Base-by-base conservation (phyloP, 1,140 invertebrate genomes). In the Dermatophagoides farinae region DNA sequence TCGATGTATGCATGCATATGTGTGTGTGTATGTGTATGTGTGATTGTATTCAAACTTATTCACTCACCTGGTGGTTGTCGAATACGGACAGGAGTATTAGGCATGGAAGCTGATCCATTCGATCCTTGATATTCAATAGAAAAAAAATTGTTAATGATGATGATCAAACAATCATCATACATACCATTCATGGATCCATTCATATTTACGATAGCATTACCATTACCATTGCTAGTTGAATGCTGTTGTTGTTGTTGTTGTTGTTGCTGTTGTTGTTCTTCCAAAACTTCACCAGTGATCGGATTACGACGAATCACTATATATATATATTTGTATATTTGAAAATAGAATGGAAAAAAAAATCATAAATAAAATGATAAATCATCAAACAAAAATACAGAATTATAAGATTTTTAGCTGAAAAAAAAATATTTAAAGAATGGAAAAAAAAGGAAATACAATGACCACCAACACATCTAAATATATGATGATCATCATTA, bases 231-330 rank as follows among this genome's bases (percentile, higher is more conserved):
- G 31, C 22, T n/a, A 23, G 51, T 11, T 1, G 51, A 12, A 10
- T 12, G 22, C 23, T 62, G 25, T 14, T 61, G 22, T 41, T 12
- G 22, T 41, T 62, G 25, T 14, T 61, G 31, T 31, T 31, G 31
- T 4, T 4, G 31, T 31, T 31, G 31, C 8, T 31, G 31, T 31
- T 31, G 22, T 41, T 12, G 22, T 41, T 62, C 31, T 16, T 61
- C 63, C 31, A 53, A 62, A 16, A 64, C 57, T 40, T 64, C 61
- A 6, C 63, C 63, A 12, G 63, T 64, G 39, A 64, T 62, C 20
- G 63, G 63, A 57, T 64, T 64, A 44, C 63, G 63, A 23, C 55
- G 43, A 25, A 64, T 40, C n/a, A 52, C 57, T 58, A 37, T 12
- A 51, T 12, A 14, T 4, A 46, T 16, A 11, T n/a, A n/a, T n/a